phyloP scores from a whole-genome alignment of 2,113 vertebrate species.

The human (Homo sapiens) region GRCh38 chr1:24545501-24546000 shows the following conservation, averaged over 20 bases:
- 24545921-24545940: background rate
- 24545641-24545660: background rate
- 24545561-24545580: background rate
- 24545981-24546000: background rate
- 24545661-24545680: background rate
- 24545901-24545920: background rate
- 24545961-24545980: background rate
- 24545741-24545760: background rate
- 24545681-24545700: background rate
- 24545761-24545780: background rate
- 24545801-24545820: background rate
- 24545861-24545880: background rate
- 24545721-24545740: background rate
- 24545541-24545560: constrained; percentile 13
- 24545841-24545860: background rate
- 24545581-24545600: background rate
- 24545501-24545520: background rate
- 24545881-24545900: background rate
- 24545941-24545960: background rate
- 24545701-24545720: background rate
- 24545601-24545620: background rate
- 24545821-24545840: background rate
- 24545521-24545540: background rate
- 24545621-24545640: background rate
- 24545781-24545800: background rate